Base-by-base conservation (phyloP, 2,888 invertebrate species). In the Andrena bicolor region DNA sequence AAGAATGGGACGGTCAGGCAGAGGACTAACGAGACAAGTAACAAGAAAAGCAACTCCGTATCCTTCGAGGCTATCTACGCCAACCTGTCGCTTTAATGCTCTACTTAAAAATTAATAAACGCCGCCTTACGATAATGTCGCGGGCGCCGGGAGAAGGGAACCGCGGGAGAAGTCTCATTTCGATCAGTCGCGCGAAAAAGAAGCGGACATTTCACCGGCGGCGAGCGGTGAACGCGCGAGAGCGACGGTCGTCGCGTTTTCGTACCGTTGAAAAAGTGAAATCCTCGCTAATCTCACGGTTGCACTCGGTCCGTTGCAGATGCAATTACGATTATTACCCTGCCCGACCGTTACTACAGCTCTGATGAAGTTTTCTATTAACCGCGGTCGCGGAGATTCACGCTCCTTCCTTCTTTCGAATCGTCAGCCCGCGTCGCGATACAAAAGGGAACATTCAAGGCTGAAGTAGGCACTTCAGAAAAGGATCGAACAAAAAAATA, bases 271-370 rank as follows among this genome's bases (percentile, higher is more conserved):
- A 77, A 87, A 81, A 85, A 87, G 85, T 81, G 83, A 86, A 87
- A 86, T 77, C 77, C 70, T 6, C 61, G 76, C 75, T 87, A 85
- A 87, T 87, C 80, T 81, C 76, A 60, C 23, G 58, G 79, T 72
- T 76, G 66, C 79, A 72, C 73, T 76, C 81, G 16, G 63, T 23
- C 69, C 73, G 65, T 72, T 61, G 76, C 74, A 72, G 82, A 86
- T 80, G 80, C 78, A 87, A 87, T 87, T 87, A 85, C 76, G 83
- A 87, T 80, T 82, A 83, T 82, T 82, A 82, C 65, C 66, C 56
- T 16, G 64, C 30, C 53, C 49, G 48, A 65, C 26, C 28, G 35
- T 20, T 61, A 35, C 26, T 48, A 61, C 70, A 64, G 58, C 78
- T 63, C 58, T 78, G 78, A 82, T 80, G 76, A 87, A 87, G 74